phyloP scores from a whole-genome alignment of 2,888 invertebrate genomes.

The Cynaeus angustus region DNA sequence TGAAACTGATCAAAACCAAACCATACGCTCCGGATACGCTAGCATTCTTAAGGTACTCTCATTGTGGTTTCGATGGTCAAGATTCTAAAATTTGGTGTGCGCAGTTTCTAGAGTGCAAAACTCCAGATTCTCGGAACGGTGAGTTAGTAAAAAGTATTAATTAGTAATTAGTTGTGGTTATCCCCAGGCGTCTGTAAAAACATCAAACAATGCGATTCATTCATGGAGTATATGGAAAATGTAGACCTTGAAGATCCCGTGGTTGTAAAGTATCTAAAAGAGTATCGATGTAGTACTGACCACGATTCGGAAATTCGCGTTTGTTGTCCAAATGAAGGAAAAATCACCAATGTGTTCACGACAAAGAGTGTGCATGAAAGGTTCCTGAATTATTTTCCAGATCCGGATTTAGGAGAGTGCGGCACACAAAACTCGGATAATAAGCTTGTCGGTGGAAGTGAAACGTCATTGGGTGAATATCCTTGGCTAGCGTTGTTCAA shows the following conservation, averaged over 20 bases:
- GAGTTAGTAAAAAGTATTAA: slow-evolving; percentile 18
- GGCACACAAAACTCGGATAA: slow-evolving; percentile 74
- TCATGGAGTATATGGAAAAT: slow-evolving; percentile 44
- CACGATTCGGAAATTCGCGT: slow-evolving; percentile 51
- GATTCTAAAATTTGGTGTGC: slow-evolving; percentile 72
- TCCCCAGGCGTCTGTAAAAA: slow-evolving; percentile 43
- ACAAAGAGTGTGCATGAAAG: slow-evolving; percentile 34
- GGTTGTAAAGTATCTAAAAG: slow-evolving; percentile 50
- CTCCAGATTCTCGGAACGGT: slow-evolving; percentile 58
- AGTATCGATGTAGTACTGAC: slow-evolving; percentile 55
- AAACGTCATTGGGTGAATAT: slow-evolving; percentile 71
- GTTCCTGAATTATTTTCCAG: slow-evolving; percentile 42
- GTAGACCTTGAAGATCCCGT: slow-evolving; percentile 38
- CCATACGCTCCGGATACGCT: slow-evolving; percentile 59
- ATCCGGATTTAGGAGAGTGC: slow-evolving; percentile 68
- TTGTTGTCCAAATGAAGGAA: slow-evolving; percentile 55
- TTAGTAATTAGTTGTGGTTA: neutral
- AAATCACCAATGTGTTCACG: neutral
- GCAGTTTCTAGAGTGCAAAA: slow-evolving; percentile 54
- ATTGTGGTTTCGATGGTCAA: slow-evolving; percentile 72
- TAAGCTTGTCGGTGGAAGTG: slow-evolving; percentile 77
- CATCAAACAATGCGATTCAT: slow-evolving; percentile 45
- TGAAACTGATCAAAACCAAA: slow-evolving; percentile 61
- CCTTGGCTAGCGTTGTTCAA: slow-evolving; percentile 66
- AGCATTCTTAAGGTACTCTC: slow-evolving; percentile 70